These are phyloP conservation scores for Panagrolaimus sp. DNA, from an alignment of 1,140 invertebrate species.

Conservation along the genomic window DNA sequence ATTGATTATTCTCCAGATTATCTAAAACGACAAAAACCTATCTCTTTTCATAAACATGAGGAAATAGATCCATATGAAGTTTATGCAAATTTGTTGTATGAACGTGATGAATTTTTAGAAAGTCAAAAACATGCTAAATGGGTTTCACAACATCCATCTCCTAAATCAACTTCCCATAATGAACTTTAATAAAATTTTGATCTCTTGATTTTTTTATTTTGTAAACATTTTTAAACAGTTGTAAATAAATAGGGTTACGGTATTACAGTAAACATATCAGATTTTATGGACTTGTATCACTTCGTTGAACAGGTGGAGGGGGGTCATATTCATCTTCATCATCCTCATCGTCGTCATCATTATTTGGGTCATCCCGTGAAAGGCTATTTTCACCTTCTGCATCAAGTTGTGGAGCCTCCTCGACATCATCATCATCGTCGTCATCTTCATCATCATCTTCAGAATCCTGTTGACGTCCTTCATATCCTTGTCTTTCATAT, in stretches of 20 bases:
- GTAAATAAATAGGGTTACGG: no score
- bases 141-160: background rate
- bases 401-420: slow-evolving; percentile 21
- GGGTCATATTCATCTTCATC: slow-evolving; percentile 27
- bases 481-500: slow-evolving; percentile 24
- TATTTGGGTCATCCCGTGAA: slow-evolving; percentile 21
- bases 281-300: no score
- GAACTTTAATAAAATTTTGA: slow-evolving; percentile 11
- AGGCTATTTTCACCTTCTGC: slow-evolving; percentile 25
- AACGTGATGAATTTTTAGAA: background rate
- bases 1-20: slow-evolving; percentile 30
- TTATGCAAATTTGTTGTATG: slow-evolving; percentile 34
- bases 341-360: slow-evolving; percentile 27
- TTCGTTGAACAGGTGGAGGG: background rate
- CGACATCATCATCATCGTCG: slow-evolving; percentile 27
- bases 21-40: slow-evolving; percentile 27
- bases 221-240: no score
- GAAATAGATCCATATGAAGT: slow-evolving; percentile 39
- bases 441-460: background rate
- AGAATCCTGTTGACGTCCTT: background rate
- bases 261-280: no score
- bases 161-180: slow-evolving; percentile 11
- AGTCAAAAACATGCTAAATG: background rate
- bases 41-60: slow-evolving; percentile 40
- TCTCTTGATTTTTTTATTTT: slow-evolving; percentile 4